phyloP scores from a whole-genome alignment of 2,797 vertebrate species.

The Semaprochilodus insignis region DNA sequence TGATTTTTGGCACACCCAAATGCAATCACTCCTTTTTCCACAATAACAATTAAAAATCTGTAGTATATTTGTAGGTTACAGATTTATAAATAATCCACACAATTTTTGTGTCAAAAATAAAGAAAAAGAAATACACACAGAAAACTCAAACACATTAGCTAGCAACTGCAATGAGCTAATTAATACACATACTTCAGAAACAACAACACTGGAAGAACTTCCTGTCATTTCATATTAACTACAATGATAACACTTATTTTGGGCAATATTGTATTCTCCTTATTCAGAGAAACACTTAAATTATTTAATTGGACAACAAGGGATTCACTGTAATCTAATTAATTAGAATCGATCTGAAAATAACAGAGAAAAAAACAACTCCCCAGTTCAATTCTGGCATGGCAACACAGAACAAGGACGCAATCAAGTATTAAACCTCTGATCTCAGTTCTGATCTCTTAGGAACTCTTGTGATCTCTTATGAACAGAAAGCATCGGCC shows the following conservation, averaged over 20 bases:
- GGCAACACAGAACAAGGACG: background rate
- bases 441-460: background rate
- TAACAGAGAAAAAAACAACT: background rate
- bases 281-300: conserved; percentile 1
- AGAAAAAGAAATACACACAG: no score
- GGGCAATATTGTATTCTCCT: conserved; percentile 18
- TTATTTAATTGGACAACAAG: conserved; percentile 14
- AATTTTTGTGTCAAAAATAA: no score
- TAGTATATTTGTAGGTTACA: no score
- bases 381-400: background rate
- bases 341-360: conserved; percentile 4
- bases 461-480: background rate
- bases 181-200: background rate
- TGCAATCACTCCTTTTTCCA: no score
- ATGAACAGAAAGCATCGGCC: background rate
- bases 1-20: no score
- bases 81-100: no score
- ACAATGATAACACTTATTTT: background rate
- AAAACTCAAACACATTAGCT: no score
- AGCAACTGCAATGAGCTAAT: no score
- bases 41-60: no score
- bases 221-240: background rate
- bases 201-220: background rate
- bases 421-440: background rate
- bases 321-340: conserved; percentile 8